Percentiles rank a stretch among this genome's conserved stretches.
These are phyloP conservation scores for Misgurnus mizolepis DNA, from an alignment of 2,113 vertebrate species.

Conservation along the genomic window DNA sequence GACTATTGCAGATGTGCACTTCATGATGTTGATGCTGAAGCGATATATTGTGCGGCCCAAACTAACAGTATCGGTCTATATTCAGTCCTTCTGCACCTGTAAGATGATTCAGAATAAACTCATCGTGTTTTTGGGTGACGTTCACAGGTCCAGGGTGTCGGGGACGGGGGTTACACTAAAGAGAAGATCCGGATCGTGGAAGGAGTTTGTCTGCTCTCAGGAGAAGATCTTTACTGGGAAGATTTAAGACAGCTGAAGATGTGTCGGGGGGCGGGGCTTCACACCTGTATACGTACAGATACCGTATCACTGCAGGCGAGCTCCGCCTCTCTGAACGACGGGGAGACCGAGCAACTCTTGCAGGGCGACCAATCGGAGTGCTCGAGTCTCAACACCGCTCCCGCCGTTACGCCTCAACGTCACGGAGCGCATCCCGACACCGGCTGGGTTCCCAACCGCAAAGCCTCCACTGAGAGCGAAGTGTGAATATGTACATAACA, in stretches of 20 bases:
- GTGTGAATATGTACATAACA: conserved; percentile 78
- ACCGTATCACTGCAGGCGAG: conserved; percentile 96
- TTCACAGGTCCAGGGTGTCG: conserved; percentile 73
- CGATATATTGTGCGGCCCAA: too few species aligned
- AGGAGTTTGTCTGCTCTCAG: conserved; percentile 92
- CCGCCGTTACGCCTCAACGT: conserved; percentile 82
- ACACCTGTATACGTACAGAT: conserved; percentile 95
- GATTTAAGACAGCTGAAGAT: conserved; percentile 94
- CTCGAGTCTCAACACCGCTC: conserved; percentile 87
- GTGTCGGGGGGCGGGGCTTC: conserved; percentile 89
- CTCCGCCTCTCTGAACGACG: conserved; percentile 92
- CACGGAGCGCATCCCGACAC: conserved; percentile 88
- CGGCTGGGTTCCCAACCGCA: conserved; percentile 89
- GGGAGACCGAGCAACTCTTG: conserved; percentile 94
- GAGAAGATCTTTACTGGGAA: conserved; percentile 93
- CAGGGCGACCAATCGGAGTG: conserved; percentile 96
- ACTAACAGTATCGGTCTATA: too few species aligned
- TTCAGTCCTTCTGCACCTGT: too few species aligned
- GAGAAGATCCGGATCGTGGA: conserved; percentile 98
- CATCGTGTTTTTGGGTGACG: background rate
- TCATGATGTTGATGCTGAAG: too few species aligned
- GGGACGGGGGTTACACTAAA: conserved; percentile 90
- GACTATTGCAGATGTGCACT: too few species aligned
- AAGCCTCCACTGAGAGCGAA: conserved; percentile 92
- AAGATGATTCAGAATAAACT: background rate